Conservation (phyloP, 2,888 invertebrate species). For the Nasonovia ribisnigri region DNA sequence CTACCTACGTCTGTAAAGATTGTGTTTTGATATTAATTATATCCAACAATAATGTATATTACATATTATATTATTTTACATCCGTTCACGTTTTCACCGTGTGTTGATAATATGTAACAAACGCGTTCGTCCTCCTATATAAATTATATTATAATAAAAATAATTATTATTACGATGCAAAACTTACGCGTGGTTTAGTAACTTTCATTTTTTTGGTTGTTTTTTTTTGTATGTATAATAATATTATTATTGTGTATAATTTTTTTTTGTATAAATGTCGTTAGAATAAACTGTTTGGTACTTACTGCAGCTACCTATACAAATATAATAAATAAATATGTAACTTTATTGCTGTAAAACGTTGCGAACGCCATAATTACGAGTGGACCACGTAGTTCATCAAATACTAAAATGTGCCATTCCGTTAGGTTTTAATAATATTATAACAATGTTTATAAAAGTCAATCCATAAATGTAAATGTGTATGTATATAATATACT, state of each 20-base stretch:
- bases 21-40: neutral
- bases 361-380: neutral
- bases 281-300: neutral
- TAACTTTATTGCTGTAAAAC: neutral
- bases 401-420: slow-evolving; percentile 39
- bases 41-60: neutral
- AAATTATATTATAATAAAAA: neutral
- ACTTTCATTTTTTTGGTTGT: neutral
- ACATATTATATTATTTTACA: slow-evolving; percentile 1
- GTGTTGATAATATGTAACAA: neutral
- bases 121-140: neutral
- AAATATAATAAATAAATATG: neutral
- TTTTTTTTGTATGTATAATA: neutral
- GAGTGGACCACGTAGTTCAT: neutral
- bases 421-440: slow-evolving; percentile 7
- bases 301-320: neutral
- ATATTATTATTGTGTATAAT: neutral
- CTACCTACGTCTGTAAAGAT: neutral
- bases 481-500: neutral
- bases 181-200: neutral
- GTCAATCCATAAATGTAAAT: slow-evolving; percentile 38
- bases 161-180: neutral
- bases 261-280: neutral
- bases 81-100: neutral
- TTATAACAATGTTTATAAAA: neutral